Conservation (phyloP, 1,140 invertebrate species). For the Penaeus japonicus region DNA sequence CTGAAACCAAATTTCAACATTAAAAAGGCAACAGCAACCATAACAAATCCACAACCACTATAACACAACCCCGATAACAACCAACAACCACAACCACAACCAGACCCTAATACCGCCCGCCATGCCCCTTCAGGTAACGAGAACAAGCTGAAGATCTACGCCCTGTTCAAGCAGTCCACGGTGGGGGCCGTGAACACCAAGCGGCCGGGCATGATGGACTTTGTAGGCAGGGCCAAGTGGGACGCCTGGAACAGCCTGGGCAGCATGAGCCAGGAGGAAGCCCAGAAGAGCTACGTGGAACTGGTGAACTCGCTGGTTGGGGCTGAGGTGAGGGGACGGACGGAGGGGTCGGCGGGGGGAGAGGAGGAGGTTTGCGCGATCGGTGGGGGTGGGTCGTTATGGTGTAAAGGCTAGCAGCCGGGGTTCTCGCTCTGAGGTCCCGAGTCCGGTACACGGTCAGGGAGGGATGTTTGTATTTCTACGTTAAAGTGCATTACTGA, state of each 20-base stretch:
- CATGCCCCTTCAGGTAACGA: constrained; percentile 66
- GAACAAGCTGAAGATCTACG: constrained; percentile 70
- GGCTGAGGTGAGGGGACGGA: constrained; percentile 39
- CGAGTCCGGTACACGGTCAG: too few relatives aligned
- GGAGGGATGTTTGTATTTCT: too few relatives aligned
- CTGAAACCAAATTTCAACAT: too few relatives aligned
- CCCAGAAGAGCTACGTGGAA: constrained; percentile 61
- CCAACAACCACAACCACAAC: background rate
- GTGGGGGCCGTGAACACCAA: constrained; percentile 67
- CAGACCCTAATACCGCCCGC: background rate
- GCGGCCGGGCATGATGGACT: constrained; percentile 72
- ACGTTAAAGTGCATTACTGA: too few relatives aligned
- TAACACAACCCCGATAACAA: background rate
- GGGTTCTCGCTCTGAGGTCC: too few relatives aligned
- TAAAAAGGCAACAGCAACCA: too few relatives aligned
- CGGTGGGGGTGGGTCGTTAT: too few relatives aligned
- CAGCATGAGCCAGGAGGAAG: constrained; percentile 63
- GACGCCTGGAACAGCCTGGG: constrained; percentile 71
- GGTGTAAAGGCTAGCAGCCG: too few relatives aligned
- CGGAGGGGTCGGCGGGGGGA: background rate
- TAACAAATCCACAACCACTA: background rate
- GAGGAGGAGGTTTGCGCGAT: too few relatives aligned
- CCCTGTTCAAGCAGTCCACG: constrained; percentile 71
- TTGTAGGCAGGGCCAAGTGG: constrained; percentile 73
- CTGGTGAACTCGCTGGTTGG: constrained; percentile 62